Conservation (phyloP, 2,113 vertebrate genomes). For the Brienomyrus longianalis region DNA sequence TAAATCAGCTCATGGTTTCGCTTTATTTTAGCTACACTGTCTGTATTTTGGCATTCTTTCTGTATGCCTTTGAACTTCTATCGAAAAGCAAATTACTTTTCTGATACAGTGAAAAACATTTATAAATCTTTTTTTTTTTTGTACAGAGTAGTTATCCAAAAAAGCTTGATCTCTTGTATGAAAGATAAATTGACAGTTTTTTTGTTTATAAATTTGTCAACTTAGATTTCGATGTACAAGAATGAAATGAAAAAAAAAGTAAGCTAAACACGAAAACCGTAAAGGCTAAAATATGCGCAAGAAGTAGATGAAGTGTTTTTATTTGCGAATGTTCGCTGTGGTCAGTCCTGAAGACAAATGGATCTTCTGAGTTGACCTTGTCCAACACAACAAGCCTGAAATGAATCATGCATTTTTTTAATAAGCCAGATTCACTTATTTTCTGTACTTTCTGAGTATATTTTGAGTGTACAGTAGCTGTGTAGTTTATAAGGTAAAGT, state of each 20-base stretch:
- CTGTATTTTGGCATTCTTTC: background rate
- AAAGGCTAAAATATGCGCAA: background rate
- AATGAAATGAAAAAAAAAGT: background rate
- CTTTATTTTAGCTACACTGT: background rate
- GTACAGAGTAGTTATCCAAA: background rate
- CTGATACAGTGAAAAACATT: background rate
- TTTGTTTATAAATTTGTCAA: background rate
- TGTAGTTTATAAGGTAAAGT: background rate
- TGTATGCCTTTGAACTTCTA: background rate
- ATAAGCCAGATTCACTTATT: background rate
- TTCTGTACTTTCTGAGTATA: background rate
- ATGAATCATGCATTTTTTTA: background rate
- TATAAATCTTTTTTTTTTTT: background rate
- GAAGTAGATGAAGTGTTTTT: background rate
- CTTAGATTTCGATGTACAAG: background rate
- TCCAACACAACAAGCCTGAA: background rate
- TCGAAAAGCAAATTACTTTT: background rate
- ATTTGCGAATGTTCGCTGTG: background rate
- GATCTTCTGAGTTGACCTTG: background rate
- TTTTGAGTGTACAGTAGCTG: background rate
- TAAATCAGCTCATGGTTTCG: background rate
- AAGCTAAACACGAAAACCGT: background rate
- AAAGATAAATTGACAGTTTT: background rate
- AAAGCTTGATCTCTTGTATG: background rate
- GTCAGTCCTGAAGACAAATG: background rate